Evolutionary conservation across 1,140 invertebrate species (phyloP), one percentile per base, ranked within the genome.

Genomic region (Drosophila repletoides): DNA sequence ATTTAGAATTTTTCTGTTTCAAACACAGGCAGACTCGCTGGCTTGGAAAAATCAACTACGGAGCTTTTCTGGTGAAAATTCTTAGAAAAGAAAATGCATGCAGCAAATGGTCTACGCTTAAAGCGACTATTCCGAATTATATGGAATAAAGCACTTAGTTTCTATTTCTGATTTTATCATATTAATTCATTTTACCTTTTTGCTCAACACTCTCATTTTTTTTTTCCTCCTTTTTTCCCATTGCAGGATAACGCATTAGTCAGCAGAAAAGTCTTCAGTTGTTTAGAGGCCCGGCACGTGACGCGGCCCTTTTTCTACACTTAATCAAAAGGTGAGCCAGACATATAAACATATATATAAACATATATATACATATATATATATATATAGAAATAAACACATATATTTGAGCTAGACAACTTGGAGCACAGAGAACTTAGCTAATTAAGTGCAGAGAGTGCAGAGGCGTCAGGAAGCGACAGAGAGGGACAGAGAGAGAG

Each of bases 321-420:
- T 64, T 55, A 34, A 69, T 49, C 41, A 64, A 64, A 68, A 69
- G 66, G 66, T 69, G 17, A 69, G 59, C 28, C 4, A 55, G 38
- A 46, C 12, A 38, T 9, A 9, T n/a, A 14, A 9, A 63, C n/a
- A 43, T 22, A 24, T 15, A 36, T 12, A 31, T 10, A 10, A 17
- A 10, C 26, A 48, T 4, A 31, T 12, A 24, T 26, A 28, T 22
- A 21, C 19, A 51, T 24, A 22, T 6, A 24, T 29, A 9, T 41
- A 26, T 56, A 2, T 63, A 22, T 34, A 12, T 3, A 33, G 6
- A 48, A 28, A n/a, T 4, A n/a, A n/a, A n/a, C n/a, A n/a, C n/a
- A n/a, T n/a, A n/a, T n/a, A n/a, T n/a, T n/a, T n/a, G n/a, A n/a
- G n/a, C n/a, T 28, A 46, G 43, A n/a, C 17, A 29, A 45, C 14